Percentiles rank a stretch among this genome's conserved stretches.
Evolutionary conservation across 2,797 vertebrate species (phyloP).

Genomic region (Xenentodon cancila): DNA sequence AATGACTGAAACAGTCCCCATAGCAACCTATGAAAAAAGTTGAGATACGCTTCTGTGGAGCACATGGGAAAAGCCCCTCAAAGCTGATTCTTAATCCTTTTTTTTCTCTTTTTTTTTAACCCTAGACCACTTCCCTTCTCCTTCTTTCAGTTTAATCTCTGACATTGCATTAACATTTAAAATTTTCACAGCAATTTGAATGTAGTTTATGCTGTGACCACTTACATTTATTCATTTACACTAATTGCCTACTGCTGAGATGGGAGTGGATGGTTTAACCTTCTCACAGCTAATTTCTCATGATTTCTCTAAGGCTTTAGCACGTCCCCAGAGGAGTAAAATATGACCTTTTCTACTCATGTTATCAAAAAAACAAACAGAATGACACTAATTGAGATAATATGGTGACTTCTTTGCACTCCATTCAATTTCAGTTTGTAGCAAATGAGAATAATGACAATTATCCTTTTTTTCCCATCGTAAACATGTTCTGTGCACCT

Average conservation of each 20-base stretch:
- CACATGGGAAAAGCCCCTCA: conserved; percentile 73
- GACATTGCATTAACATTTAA: conserved; percentile 71
- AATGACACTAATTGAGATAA: conserved; percentile 75
- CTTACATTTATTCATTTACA: conserved; percentile 65
- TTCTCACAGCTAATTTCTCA: conserved; percentile 77
- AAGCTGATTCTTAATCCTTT: conserved; percentile 74
- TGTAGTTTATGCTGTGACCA: conserved; percentile 54
- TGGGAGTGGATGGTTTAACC: conserved; percentile 69
- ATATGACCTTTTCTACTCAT: conserved; percentile 79
- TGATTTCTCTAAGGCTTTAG: conserved; percentile 66
- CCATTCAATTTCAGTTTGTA: conserved; percentile 21
- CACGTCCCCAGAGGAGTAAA: conserved; percentile 39
- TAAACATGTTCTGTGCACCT: conserved; percentile 10
- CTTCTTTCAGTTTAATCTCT: conserved; percentile 68
- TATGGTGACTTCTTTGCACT: conserved; percentile 55
- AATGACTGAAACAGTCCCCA: conserved; percentile 64
- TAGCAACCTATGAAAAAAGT: conserved; percentile 58
- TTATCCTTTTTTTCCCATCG: conserved; percentile 1
- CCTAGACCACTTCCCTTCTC: conserved; percentile 51
- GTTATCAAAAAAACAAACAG: conserved; percentile 72
- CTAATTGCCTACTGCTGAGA: conserved; percentile 64
- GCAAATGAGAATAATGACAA: conserved; percentile 8
- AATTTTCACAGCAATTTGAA: conserved; percentile 67
- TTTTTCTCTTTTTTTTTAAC: conserved; percentile 34
- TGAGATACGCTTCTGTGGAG: conserved; percentile 63